phyloP scores from a whole-genome alignment of 2,888 invertebrate genomes.

The Bruchidius siliquastri region DNA sequence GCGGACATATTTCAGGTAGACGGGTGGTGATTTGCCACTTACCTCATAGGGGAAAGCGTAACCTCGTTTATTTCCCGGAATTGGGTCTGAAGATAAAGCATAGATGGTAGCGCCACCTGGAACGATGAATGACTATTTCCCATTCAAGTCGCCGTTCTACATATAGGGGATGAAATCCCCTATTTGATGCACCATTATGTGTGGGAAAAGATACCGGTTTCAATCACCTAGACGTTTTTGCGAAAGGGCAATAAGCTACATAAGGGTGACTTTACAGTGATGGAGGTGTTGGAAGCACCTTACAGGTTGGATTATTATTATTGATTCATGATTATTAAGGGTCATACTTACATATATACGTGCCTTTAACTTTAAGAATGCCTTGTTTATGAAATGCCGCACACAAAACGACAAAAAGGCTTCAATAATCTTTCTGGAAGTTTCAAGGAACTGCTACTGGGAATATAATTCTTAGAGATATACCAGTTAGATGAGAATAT shows the following conservation, averaged over 20 bases:
- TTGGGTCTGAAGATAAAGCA: not conserved
- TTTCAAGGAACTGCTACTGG: no score
- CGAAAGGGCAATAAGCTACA: not conserved
- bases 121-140: not conserved
- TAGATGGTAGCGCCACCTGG: not conserved
- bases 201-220: not conserved
- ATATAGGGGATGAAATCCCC: not conserved
- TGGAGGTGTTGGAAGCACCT: not conserved
- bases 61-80: not conserved
- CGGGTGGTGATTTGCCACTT: not conserved
- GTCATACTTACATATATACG: no score
- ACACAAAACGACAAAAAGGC: no score
- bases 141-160: not conserved
- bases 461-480: no score
- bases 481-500: no score
- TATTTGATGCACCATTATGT: not conserved
- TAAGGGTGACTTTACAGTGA: not conserved
- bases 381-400: no score
- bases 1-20: slow-evolving; percentile 14
- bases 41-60: not conserved
- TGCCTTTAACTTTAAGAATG: no score
- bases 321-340: no score
- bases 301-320: not conserved
- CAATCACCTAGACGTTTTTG: not conserved
- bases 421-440: no score